Evolutionary conservation across 2,888 invertebrate genomes (phyloP), one percentile per base, ranked within the genome.

Genomic region (Prionchulus punctatus): DNA sequence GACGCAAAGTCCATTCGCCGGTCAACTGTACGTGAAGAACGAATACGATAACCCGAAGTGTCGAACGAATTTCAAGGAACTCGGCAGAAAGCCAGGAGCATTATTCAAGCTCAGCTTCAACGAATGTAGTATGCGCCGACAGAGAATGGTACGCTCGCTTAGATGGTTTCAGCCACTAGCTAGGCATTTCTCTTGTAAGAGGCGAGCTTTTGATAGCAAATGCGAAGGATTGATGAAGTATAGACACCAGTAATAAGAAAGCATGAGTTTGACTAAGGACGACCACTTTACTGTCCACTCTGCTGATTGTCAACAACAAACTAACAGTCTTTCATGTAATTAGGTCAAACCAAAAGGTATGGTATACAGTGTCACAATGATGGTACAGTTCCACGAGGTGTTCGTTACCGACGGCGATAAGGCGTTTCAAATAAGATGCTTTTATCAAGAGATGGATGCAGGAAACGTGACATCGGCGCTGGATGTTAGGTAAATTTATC

Each of bases 261-360:
- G n/a, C n/a, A n/a, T n/a, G n/a, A n/a, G n/a, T n/a, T n/a, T n/a
- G n/a, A n/a, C n/a, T n/a, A n/a, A n/a, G n/a, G n/a, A n/a, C n/a
- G n/a, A n/a, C n/a, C n/a, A n/a, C n/a, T n/a, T n/a, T n/a, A n/a
- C n/a, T n/a, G n/a, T n/a, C n/a, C n/a, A n/a, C n/a, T n/a, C n/a
- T n/a, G n/a, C n/a, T n/a, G n/a, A n/a, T n/a, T n/a, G n/a, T n/a
- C n/a, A n/a, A n/a, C n/a, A n/a, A n/a, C n/a, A n/a, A n/a, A n/a
- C n/a, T n/a, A n/a, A n/a, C n/a, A n/a, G n/a, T 54, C 28, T 45
- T 4, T 56, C 55, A 12, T 30, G n/a, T n/a, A n/a, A n/a, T n/a
- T n/a, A 59, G 59, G 42, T 59, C 7, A 54, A n/a, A 23, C 59
- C 59, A 2, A n/a, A 25, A 4, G 59, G 59, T 18, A 59, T 59